These are phyloP conservation scores for Odontamblyopus lacepedii DNA, from an alignment of 2,797 vertebrate species.

Conservation along the genomic window DNA sequence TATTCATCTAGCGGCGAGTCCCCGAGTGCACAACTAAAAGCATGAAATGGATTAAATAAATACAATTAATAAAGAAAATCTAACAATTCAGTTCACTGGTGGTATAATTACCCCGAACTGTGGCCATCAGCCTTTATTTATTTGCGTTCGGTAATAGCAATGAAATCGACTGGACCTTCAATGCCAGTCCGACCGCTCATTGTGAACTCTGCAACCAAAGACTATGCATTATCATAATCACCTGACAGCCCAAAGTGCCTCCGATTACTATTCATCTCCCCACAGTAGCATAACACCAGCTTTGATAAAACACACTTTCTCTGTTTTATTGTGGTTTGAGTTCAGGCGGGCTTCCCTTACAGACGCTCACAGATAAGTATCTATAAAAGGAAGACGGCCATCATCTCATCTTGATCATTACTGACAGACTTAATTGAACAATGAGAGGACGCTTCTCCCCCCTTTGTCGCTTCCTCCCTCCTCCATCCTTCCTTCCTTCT, in stretches of 20 bases:
- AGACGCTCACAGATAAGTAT: conserved; percentile 67
- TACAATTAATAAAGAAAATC: conserved; percentile 85
- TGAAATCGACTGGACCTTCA: conserved; percentile 79
- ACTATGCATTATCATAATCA: conserved; percentile 71
- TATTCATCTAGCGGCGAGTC: conserved; percentile 78
- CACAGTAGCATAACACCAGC: conserved; percentile 42
- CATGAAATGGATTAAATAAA: conserved; percentile 87
- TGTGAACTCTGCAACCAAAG: conserved; percentile 70
- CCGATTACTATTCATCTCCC: conserved; percentile 57
- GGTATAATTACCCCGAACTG: conserved; percentile 79
- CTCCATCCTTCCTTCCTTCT: conserved; percentile 22
- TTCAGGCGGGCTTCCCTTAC: conserved; percentile 45
- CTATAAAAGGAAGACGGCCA: conserved; percentile 74
- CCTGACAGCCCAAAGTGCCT: conserved; percentile 61
- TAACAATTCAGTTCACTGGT: conserved; percentile 79
- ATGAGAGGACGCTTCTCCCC: conserved; percentile 90
- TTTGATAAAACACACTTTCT: conserved; percentile 35
- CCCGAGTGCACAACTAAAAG: conserved; percentile 81
- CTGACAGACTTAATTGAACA: conserved; percentile 87
- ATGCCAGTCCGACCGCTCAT: conserved; percentile 66
- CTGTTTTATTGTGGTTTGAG: conserved; percentile 25
- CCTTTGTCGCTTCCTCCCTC: conserved; percentile 64
- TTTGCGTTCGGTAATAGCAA: conserved; percentile 80
- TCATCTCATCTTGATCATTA: conserved; percentile 81
- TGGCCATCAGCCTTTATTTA: conserved; percentile 80